Evolutionary conservation across 2,797 vertebrate species (phyloP).

Genomic region (Alfaro cultratus): DNA sequence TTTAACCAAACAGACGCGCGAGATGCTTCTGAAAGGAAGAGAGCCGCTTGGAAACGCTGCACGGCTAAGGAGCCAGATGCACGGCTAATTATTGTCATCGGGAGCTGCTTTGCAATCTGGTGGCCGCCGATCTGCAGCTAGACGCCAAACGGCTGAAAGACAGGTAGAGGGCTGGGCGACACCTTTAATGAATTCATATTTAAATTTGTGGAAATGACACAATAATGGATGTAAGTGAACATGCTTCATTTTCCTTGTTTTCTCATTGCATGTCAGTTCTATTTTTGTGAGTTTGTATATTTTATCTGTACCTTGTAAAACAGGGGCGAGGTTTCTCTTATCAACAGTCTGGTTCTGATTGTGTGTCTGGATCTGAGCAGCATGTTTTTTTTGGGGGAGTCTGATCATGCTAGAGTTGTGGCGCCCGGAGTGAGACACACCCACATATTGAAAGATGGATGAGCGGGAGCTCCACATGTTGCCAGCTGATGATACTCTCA

Average conservation of each 20-base stretch:
- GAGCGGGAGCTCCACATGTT: conserved; percentile 53
- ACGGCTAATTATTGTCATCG: conserved; percentile 50
- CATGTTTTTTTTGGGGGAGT: conserved; percentile 24
- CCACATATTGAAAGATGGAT: conserved; percentile 46
- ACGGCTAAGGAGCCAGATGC: conserved; percentile 45
- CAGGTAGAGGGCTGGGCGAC: conserved; percentile 53
- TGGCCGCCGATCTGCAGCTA: conserved; percentile 37
- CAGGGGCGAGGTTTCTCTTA: neutral
- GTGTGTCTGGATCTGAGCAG: conserved; percentile 16
- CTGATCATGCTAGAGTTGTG: conserved; percentile 40
- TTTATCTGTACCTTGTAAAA: conserved; percentile 7
- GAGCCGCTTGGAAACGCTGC: conserved; percentile 45
- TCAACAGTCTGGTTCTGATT: conserved; percentile 2
- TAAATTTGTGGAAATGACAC: conserved; percentile 14
- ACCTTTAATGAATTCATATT: conserved; percentile 18
- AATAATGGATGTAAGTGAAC: conserved; percentile 4
- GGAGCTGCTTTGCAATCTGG: conserved; percentile 57
- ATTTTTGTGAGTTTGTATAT: neutral
- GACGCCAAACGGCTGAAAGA: conserved; percentile 35
- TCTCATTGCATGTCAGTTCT: conserved; percentile 13
- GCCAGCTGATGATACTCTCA: conserved; percentile 26
- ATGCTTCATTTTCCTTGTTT: conserved; percentile 7
- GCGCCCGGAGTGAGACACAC: conserved; percentile 66
- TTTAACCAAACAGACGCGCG: conserved; percentile 26
- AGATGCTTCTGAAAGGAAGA: conserved; percentile 54